A percentile compares a stretch with the other conserved stretches of the same genome.
phyloP scores from a whole-genome alignment of 2,113 vertebrate genomes.

The Pterocles orientalis region DNA sequence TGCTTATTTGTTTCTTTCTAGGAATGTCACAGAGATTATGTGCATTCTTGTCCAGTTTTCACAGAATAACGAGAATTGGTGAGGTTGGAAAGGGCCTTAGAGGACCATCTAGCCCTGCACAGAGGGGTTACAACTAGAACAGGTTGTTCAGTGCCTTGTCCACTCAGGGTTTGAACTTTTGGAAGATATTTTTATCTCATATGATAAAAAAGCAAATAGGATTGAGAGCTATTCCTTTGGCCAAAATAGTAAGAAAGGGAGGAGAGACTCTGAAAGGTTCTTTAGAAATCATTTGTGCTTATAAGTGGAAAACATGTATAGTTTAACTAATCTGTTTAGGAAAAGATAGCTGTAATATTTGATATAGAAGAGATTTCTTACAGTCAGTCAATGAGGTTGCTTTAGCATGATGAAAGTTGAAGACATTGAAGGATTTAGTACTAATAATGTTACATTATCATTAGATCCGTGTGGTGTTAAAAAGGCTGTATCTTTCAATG shows the following conservation, averaged over 20 bases:
- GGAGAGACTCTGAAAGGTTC: background rate
- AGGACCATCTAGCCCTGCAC: background rate
- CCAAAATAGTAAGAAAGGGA: background rate
- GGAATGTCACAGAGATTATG: background rate
- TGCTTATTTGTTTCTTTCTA: background rate
- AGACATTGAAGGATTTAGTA: background rate
- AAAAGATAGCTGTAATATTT: background rate
- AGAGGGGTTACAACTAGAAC: background rate
- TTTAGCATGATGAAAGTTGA: background rate
- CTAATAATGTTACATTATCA: accelerated
- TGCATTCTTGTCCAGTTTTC: background rate
- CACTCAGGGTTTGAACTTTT: background rate
- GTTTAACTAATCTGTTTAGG: background rate
- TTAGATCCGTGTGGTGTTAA: background rate
- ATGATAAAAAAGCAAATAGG: background rate
- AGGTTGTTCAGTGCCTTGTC: background rate
- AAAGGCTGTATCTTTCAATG: background rate
- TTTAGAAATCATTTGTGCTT: background rate
- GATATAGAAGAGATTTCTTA: background rate
- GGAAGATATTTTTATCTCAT: background rate
- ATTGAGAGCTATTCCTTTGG: background rate
- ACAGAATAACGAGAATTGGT: background rate
- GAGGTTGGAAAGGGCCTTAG: background rate
- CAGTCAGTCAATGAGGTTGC: background rate
- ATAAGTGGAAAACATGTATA: background rate